These are phyloP conservation scores for Drosophila fulvimacula DNA, from an alignment of 2,888 invertebrate genomes.

Conservation along the genomic window DNA sequence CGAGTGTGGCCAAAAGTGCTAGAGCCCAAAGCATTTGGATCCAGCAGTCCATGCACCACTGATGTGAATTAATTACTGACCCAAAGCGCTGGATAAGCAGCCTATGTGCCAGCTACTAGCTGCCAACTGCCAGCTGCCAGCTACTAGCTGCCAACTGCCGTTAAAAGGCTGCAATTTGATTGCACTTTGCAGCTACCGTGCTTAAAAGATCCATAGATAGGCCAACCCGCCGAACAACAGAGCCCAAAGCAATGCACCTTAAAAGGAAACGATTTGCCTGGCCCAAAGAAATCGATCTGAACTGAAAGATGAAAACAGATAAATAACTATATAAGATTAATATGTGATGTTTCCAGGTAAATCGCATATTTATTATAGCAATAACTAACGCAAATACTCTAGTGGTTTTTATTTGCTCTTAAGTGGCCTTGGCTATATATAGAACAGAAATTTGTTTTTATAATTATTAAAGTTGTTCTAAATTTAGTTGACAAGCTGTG, in stretches of 20 bases:
- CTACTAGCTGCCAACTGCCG: constrained; percentile 51
- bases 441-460: constrained; percentile 6
- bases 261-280: constrained; percentile 1
- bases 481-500: constrained; percentile 6
- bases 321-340: not conserved
- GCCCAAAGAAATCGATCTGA: not conserved
- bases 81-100: constrained; percentile 64
- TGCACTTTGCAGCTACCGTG: constrained; percentile 61
- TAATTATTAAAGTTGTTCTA: constrained; percentile 17
- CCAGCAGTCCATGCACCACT: constrained; percentile 44
- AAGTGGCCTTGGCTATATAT: constrained; percentile 22
- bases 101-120: constrained; percentile 22
- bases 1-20: constrained; percentile 42
- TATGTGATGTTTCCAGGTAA: not conserved
- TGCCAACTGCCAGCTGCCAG: constrained; percentile 45
- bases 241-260: constrained; percentile 28
- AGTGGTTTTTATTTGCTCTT: not conserved
- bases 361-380: not conserved
- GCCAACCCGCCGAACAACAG: constrained; percentile 22
- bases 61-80: constrained; percentile 80
- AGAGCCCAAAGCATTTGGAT: constrained; percentile 39
- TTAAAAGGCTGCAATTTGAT: constrained; percentile 59
- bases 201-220: constrained; percentile 69
- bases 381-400: not conserved
- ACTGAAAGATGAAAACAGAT: not conserved